phyloP scores from a whole-genome alignment of 2,888 invertebrate genomes.

The Lochmaea crataegi region DNA sequence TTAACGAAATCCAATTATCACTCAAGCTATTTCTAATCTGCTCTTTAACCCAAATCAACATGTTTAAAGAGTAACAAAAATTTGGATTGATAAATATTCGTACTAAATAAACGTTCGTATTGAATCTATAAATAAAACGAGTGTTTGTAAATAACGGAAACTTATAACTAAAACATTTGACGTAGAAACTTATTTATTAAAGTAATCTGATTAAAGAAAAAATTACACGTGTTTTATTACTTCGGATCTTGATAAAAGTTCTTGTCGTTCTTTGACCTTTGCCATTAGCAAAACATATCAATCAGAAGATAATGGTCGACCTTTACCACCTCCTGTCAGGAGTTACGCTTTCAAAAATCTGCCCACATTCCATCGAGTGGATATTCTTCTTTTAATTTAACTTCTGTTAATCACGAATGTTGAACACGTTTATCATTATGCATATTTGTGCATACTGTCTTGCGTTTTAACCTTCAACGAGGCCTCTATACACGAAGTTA shows the following conservation, averaged over 20 bases:
- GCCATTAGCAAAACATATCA: not conserved
- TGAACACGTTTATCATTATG: too few relatives aligned
- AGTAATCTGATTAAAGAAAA: slow-evolving; percentile 1
- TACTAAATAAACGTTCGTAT: not conserved
- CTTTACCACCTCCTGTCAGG: too few relatives aligned
- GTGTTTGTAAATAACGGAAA: slow-evolving; percentile 2
- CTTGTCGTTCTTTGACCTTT: not conserved
- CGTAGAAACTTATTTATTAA: not conserved
- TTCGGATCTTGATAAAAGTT: not conserved
- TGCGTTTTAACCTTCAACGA: too few relatives aligned
- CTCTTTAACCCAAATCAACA: not conserved
- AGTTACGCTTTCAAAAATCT: too few relatives aligned
- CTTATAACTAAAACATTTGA: not conserved
- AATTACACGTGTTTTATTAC: slow-evolving; percentile 1
- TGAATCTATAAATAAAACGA: not conserved
- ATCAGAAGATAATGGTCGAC: not conserved
- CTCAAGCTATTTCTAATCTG: not conserved
- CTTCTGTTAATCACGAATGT: not conserved
- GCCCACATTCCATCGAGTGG: too few relatives aligned
- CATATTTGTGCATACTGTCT: too few relatives aligned
- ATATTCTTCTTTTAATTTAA: not conserved
- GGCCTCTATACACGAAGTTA: too few relatives aligned
- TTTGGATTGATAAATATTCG: not conserved
- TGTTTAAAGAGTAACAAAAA: not conserved
- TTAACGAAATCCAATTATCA: too few relatives aligned